Evolutionary conservation across 2,113 vertebrate species (phyloP), one percentile per base, ranked within the genome.

Genomic region (Glareola pratincola): DNA sequence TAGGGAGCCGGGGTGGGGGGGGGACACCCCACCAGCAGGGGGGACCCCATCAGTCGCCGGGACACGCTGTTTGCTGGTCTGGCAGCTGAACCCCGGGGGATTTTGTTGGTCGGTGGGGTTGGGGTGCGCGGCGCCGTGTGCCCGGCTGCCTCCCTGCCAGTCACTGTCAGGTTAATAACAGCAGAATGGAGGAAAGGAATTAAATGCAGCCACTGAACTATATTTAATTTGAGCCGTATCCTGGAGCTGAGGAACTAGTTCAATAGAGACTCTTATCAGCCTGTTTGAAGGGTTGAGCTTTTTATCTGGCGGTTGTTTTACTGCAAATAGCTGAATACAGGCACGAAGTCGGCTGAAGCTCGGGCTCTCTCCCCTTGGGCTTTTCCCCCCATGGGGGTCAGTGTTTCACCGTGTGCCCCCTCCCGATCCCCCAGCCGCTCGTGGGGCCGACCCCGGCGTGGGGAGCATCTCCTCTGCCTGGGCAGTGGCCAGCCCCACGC

Each of bases 391-490:
- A 37, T 1, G 0, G 26, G 43, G 19, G 2, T 24, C 26, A 34
- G 32, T 3, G 1, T 54, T 59, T 68, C 57, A 14, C 29, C 0
- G 0, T 1, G 7, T 29, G 73, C 11, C 39, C 45, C 10, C 4
- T 37, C 39, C 54, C 0, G 2, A 81, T 26, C 10, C 26, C 21
- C 26, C 0, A 1, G 12, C 19, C 4, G 5, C 21, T 41, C 5
- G 4, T 0, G 2, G 37, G 10, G 1, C 7, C 6, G 0, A 10
- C 32, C 43, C 29, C 0, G 0, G 41, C 0, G 0, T 2, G 11
- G 29, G 62, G 39, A 54, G 12, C 47, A 17, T 29, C 41, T 30
- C 62, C 3, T 1, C 14, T 45, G n/a, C 48, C 41, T 0, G 2
- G 37, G 8, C 24, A 3, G 5, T 4, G 37, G 59, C 19, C 14